These are phyloP conservation scores for Uria aalge DNA, from an alignment of 2,113 vertebrate genomes.

Conservation along the genomic window DNA sequence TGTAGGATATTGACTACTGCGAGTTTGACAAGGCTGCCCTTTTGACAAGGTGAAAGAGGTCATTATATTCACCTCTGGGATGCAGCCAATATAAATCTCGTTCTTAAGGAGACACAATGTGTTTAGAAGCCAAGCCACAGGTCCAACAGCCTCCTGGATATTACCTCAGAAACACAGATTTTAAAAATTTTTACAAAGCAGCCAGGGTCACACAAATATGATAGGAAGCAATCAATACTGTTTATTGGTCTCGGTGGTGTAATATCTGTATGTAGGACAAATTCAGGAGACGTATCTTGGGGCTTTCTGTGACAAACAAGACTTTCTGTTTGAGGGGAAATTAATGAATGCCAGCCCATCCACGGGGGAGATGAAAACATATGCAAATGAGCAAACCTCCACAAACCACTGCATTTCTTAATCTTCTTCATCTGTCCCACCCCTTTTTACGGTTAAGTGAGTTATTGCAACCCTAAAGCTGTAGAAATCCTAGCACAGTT, in stretches of 20 bases:
- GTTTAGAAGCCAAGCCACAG: constrained; percentile 18
- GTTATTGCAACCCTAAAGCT: constrained; percentile 40
- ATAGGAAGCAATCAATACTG: constrained; percentile 5
- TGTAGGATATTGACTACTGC: constrained; percentile 70
- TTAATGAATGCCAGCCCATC: neutral
- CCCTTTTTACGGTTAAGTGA: constrained; percentile 48
- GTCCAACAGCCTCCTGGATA: neutral
- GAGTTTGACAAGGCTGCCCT: constrained; percentile 69
- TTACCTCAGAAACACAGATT: neutral
- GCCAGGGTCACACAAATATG: constrained; percentile 38
- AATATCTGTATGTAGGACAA: neutral
- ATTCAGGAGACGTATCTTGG: neutral
- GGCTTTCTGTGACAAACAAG: neutral
- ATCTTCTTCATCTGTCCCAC: constrained; percentile 50
- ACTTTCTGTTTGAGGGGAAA: neutral
- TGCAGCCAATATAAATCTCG: constrained; percentile 44
- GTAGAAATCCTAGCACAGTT: constrained; percentile 32
- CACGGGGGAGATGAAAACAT: neutral
- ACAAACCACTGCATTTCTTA: constrained; percentile 46
- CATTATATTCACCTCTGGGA: constrained; percentile 66
- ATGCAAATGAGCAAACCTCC: constrained; percentile 44
- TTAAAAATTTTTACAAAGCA: constrained; percentile 18
- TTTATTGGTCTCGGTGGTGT: neutral
- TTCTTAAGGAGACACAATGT: constrained; percentile 44
- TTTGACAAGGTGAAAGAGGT: constrained; percentile 76